Evolutionary conservation across 92 coral and sea anemone species (phyloP), one percentile per base, ranked within the genome.

Genomic region (Palythoa grandis): DNA sequence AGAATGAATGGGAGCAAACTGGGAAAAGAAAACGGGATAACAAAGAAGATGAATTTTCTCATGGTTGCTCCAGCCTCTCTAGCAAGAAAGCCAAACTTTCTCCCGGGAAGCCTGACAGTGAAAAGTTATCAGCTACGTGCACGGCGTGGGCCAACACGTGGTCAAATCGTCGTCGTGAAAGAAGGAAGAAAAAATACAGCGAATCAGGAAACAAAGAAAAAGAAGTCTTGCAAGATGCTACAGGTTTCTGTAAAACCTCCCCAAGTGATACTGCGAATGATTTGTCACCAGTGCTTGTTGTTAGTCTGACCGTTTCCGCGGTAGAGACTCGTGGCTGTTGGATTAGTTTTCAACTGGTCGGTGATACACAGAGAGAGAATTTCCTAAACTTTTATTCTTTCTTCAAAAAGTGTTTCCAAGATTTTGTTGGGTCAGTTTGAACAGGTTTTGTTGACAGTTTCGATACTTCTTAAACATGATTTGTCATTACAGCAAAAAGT

Each of bases 341-440:
- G 70, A 87, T 93, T 68, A 73, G 85, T n/a, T 70, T 93, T 58
- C 88, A 90, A 47, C 89, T 88, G 29, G 52, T 92, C 37, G 78
- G 79, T 47, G 89, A 87, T 56, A 29, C 86, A 73, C 92, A 91
- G 3, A 77, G 78, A 58, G 92, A 92, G 50, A 76, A 82, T 15
- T 94, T 96, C 75, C 94, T 91, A 47, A 94, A 94, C 87, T 94
- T 96, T 83, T 96, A 89, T 72, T 92, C 98, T 11, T 93, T 91
- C 78, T 94, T 89, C 66, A 96, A 95, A 83, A 94, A 95, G 73
- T 90, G 85, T 87, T 86, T 96, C 13, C 78, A 85, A 74, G 79
- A 74, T 2, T 67, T 89, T 15, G 71, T 89, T 16, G 63, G 77
- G 52, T 53, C 48, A 78, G 37, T 6, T 54, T 68, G 29, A 52